Evolutionary conservation across 1,140 invertebrate species (phyloP).

Genomic region (Lepidurus couesii): DNA sequence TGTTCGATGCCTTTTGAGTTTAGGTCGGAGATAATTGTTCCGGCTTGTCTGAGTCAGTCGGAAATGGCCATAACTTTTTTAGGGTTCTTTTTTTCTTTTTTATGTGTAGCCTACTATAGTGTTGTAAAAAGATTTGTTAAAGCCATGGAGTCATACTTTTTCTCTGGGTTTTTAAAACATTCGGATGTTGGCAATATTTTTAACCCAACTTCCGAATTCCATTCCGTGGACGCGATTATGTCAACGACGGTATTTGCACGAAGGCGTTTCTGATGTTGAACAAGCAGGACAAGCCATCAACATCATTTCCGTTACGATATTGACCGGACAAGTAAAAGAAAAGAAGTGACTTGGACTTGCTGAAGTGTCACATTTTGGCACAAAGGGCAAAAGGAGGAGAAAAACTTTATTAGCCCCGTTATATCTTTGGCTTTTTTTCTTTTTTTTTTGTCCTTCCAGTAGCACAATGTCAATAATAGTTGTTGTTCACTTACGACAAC

Average conservation of each 20-base stretch:
- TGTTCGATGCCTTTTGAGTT: too few species aligned
- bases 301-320: neutral
- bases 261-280: neutral
- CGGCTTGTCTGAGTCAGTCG: too few species aligned
- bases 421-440: neutral
- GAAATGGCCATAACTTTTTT: too few species aligned
- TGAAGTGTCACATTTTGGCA: neutral
- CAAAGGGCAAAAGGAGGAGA: neutral
- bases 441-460: neutral
- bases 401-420: slow-evolving; percentile 11
- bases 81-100: too few species aligned
- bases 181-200: neutral
- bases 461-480: neutral
- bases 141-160: neutral
- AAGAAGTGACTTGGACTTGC: neutral
- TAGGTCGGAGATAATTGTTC: too few species aligned
- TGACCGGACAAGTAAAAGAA: neutral
- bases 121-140: neutral
- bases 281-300: neutral
- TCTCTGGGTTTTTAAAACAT: neutral
- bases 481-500: neutral
- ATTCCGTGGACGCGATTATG: neutral
- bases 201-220: slow-evolving; percentile 17
- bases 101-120: too few species aligned
- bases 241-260: neutral